Base-by-base conservation (phyloP, 2,113 vertebrate species). In the Zonotrichia leucophrys region DNA sequence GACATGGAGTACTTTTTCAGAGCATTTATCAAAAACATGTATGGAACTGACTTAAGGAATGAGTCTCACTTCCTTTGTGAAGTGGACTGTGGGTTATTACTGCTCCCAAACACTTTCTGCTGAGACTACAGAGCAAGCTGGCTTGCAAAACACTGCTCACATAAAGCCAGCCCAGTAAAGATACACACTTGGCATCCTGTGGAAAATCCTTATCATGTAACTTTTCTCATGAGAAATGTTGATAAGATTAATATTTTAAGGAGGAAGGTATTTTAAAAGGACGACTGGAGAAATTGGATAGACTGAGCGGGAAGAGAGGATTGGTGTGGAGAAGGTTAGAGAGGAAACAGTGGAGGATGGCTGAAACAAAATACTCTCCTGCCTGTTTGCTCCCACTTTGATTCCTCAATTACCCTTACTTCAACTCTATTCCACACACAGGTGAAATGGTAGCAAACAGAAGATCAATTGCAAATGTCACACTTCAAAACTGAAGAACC, bases 401-500 rank as follows among this genome's bases (percentile, higher is more conserved):
- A 62, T 67, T 66, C 52, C 62, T 89, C 78, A 47, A 16, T 75
- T 82, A 83, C 42, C 42, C 47, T 69, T 62, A n/a, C 33, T 58
- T 83, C 74, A 75, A 39, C 39, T 89, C 33, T 37, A 35, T 64
- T 92, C 24, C 74, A 89, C 44, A 47, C 13, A 33, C 22, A 82
- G 69, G 77, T 81, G 73, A 82, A 87, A 91, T 15, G 20, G 52
- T 31, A 81, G 58, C 7, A 35, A 92, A 50, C 7, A 87, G 62
- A 78, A 53, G 85, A 86, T 84, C 60, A 55, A 25, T 35, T 76
- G 53, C 10, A 18, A 52, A 22, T n/a, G 52, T 68, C 85, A 87
- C 52, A 68, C 66, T 87, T 92, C 42, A 70, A 89, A 92, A 49
- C 52, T 91, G 69, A 89, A 94, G 84, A 91, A 82, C 47, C 49